These are phyloP conservation scores for Herminia tarsipennalis DNA, from an alignment of 2,888 invertebrate species.

Conservation along the genomic window DNA sequence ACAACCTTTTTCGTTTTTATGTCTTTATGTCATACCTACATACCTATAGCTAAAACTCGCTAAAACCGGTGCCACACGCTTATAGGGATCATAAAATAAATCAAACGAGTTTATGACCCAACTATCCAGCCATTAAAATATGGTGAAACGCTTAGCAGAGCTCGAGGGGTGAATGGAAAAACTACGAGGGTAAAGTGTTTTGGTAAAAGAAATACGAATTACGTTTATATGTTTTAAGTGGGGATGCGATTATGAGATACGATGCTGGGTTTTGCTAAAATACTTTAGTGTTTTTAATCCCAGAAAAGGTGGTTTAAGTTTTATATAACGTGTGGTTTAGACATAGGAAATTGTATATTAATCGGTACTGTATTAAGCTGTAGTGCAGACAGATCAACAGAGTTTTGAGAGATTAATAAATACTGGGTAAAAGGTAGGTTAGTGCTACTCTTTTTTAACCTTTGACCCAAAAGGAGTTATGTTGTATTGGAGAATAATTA, in stretches of 20 bases:
- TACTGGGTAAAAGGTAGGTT: no score
- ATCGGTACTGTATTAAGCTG: no score
- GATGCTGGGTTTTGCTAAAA: no score
- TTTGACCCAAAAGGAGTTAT: no score
- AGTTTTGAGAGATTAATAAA: no score
- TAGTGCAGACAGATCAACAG: no score
- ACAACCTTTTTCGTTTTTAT: conserved; percentile 4
- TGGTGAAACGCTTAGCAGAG: conserved; percentile 73
- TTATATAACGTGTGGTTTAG: no score
- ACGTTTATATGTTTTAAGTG: conserved; percentile 11
- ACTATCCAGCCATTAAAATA: conserved; percentile 80
- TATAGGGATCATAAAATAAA: conserved; percentile 77
- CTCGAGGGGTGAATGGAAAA: conserved; percentile 53
- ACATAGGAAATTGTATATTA: no score
- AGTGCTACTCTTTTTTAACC: no score
- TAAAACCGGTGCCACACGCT: conserved; percentile 44
- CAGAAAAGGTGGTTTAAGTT: no score
- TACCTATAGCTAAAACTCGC: conserved; percentile 37
- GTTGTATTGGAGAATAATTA: no score
- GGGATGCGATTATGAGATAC: conserved; percentile 3
- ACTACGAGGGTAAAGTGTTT: conserved; percentile 22
- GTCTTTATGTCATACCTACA: conserved; percentile 1
- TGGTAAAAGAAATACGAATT: conserved; percentile 18
- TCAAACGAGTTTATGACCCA: conserved; percentile 79
- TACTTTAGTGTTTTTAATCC: no score